These are phyloP conservation scores for Rhinichthys klamathensis DNA, from an alignment of 2,113 vertebrate species.

Conservation along the genomic window DNA sequence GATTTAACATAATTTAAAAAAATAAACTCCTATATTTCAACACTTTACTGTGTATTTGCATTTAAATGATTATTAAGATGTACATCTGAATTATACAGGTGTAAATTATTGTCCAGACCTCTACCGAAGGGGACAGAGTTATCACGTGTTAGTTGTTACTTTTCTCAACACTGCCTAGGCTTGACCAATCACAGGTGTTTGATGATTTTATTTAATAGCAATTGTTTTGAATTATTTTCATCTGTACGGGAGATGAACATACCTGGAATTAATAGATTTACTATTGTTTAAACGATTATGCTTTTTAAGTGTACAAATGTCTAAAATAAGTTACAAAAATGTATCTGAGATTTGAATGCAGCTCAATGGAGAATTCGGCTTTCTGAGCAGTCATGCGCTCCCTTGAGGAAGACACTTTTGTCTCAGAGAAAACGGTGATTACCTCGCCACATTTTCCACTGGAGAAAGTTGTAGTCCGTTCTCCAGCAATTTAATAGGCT, in stretches of 20 bases:
- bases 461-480: background rate
- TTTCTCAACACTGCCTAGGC: background rate
- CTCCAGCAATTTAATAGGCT: background rate
- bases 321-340: background rate
- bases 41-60: background rate
- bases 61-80: background rate
- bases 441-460: background rate
- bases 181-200: conserved; percentile 2
- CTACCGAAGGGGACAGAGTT: background rate
- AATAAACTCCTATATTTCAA: background rate
- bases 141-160: background rate
- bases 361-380: background rate
- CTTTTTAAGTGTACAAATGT: background rate
- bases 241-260: background rate
- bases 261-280: background rate
- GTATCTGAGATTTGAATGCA: background rate
- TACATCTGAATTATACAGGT: background rate
- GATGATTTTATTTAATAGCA: background rate
- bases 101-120: background rate
- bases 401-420: background rate
- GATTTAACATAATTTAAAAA: background rate
- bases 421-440: background rate
- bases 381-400: background rate
- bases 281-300: background rate
- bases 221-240: background rate